Evolutionary conservation across 2,113 vertebrate genomes (phyloP).

Genomic region (Indicator maculatus): DNA sequence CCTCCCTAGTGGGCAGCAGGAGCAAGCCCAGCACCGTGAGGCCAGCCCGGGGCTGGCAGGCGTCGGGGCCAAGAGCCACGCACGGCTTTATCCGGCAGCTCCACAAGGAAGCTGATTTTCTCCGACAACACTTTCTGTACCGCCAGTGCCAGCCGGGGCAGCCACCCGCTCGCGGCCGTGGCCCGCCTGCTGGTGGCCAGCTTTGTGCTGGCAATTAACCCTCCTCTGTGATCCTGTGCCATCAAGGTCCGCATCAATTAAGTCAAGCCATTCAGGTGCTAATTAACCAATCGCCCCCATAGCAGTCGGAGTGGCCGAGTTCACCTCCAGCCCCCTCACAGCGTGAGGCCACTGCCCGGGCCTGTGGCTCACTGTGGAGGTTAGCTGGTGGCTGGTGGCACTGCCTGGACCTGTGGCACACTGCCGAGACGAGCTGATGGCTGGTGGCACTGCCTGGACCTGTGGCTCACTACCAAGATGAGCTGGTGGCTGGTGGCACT

Average conservation of each 20-base stretch:
- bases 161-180: background rate
- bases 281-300: background rate
- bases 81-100: background rate
- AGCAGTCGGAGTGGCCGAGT: fast-evolving
- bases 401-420: background rate
- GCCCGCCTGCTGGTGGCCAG: background rate
- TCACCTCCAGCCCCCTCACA: background rate
- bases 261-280: background rate
- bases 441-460: background rate
- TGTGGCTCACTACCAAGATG: background rate
- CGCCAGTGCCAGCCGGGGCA: background rate
- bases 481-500: background rate
- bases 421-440: background rate
- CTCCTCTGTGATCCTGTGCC: background rate
- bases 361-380: background rate
- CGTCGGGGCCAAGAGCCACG: background rate
- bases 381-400: background rate
- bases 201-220: background rate
- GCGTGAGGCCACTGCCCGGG: background rate
- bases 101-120: background rate
- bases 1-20: background rate
- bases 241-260: background rate
- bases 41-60: background rate
- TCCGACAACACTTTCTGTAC: background rate
- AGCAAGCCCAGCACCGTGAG: background rate